phyloP scores from a whole-genome alignment of 2,113 vertebrate species.

The Excalfactoria chinensis region DNA sequence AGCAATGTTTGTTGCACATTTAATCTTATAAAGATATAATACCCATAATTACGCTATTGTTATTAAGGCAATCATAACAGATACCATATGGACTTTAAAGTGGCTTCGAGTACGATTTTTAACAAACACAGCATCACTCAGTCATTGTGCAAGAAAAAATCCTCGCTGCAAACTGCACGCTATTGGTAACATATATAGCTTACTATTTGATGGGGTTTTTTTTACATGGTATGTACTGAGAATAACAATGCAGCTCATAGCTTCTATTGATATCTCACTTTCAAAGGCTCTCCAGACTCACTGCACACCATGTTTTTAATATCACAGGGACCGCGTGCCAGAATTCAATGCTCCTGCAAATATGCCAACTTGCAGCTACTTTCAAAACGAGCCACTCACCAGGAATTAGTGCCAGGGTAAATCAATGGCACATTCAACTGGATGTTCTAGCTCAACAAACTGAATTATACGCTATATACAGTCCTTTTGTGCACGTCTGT shows the following conservation, averaged over 20 bases:
- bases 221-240: not conserved
- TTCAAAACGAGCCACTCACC: slow-evolving; percentile 60
- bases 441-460: slow-evolving; percentile 55
- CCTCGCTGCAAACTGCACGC: not conserved
- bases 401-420: slow-evolving; percentile 68
- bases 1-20: slow-evolving; percentile 59
- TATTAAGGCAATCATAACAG: slow-evolving; percentile 64
- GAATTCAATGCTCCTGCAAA: slow-evolving; percentile 64
- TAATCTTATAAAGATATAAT: slow-evolving; percentile 40
- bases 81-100: slow-evolving; percentile 59
- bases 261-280: slow-evolving; percentile 53
- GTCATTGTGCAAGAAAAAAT: slow-evolving; percentile 32
- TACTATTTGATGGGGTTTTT: not conserved
- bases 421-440: slow-evolving; percentile 72
- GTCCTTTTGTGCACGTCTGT: slow-evolving; percentile 52
- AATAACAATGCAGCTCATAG: slow-evolving; percentile 51
- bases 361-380: slow-evolving; percentile 66
- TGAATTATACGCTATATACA: slow-evolving; percentile 61
- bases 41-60: slow-evolving; percentile 55
- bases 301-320: slow-evolving; percentile 62
- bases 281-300: slow-evolving; percentile 38
- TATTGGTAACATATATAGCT: not conserved
- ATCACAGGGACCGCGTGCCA: slow-evolving; percentile 44
- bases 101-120: slow-evolving; percentile 20
- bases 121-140: not conserved